Base-by-base conservation (phyloP, 2,888 invertebrate species). In the Chrysotoxum bicinctum region DNA sequence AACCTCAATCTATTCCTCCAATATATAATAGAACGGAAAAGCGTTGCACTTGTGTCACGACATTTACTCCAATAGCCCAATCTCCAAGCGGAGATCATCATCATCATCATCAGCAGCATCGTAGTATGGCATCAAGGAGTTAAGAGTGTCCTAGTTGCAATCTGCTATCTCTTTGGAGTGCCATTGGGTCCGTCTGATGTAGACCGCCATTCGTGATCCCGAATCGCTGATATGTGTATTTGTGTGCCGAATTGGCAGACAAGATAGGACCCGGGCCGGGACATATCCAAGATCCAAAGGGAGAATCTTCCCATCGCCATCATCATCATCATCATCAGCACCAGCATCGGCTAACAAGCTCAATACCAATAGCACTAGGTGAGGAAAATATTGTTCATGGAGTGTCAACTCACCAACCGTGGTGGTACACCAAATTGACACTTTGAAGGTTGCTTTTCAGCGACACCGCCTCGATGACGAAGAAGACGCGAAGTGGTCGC, bases 21-120 rank as follows among this genome's bases (percentile, higher is more conserved):
- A 52, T 73, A 62, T 43, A 64, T 32, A 66, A 77, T 66, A 82
- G 52, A 58, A 40, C 50, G 70, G 58, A 79, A 75, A 76, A 85
- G 76, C 81, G 69, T 73, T 77, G 81, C 81, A 85, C 80, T 81
- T 85, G 85, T 85, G 85, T 85, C 85, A 85, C 85, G 85, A 85
- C 85, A 85, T 85, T 77, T 73, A 81, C 72, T 81, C 72, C 81
- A 81, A 77, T 76, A 76, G 81, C 73, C 85, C 84, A 80, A 81
- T 81, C 85, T 76, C 16, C 48, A 45, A 54, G 50, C 56, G 62
- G 40, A 77, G 80, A 85, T 76, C 85, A 72, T 84, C 84, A 74
- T 68, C 73, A 58, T 66, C 64, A 69, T 66, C 66, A 50, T 78
- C 83, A 32, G 79, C 73, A 26, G 45, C 75, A 23, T 83, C 56